A percentile compares a stretch with the other conserved stretches of the same genome.
phyloP scores from a whole-genome alignment of 2,797 vertebrate species.

The Neostethus bicornis region DNA sequence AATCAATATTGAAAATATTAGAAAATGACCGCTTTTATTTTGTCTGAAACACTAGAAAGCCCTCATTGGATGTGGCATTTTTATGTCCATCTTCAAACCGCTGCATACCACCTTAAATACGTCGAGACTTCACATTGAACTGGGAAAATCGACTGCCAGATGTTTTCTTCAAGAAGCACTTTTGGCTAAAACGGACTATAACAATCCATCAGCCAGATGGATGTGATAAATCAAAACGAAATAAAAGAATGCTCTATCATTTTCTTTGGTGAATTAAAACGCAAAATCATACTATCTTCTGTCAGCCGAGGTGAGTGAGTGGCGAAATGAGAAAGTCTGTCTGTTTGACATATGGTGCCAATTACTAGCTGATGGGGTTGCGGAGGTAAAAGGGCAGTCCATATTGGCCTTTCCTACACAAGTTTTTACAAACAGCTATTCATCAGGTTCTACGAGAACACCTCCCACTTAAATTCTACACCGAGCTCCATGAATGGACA shows the following conservation, averaged over 20 bases:
- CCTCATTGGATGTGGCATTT: background rate
- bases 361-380: slow-evolving; percentile 72
- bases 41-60: background rate
- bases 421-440: slow-evolving; percentile 76
- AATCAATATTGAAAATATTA: slow-evolving; percentile 3
- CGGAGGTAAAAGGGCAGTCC: slow-evolving; percentile 73
- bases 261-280: background rate
- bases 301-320: slow-evolving; percentile 39
- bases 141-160: background rate
- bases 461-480: slow-evolving; percentile 68
- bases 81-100: background rate
- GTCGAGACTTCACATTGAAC: background rate
- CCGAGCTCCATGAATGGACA: slow-evolving; percentile 57
- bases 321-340: slow-evolving; percentile 49
- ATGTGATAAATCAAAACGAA: background rate
- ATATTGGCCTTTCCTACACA: slow-evolving; percentile 67
- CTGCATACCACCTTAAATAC: background rate
- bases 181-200: background rate
- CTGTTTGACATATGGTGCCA: slow-evolving; percentile 78
- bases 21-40: background rate
- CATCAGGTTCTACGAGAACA: slow-evolving; percentile 56
- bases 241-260: background rate
- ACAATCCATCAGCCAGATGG: slow-evolving; percentile 4
- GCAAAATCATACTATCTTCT: slow-evolving; percentile 12
- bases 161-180: background rate